Evolutionary conservation across 2,797 vertebrate genomes (phyloP), one percentile per base, ranked within the genome.

Genomic region (Graptemys geographica): DNA sequence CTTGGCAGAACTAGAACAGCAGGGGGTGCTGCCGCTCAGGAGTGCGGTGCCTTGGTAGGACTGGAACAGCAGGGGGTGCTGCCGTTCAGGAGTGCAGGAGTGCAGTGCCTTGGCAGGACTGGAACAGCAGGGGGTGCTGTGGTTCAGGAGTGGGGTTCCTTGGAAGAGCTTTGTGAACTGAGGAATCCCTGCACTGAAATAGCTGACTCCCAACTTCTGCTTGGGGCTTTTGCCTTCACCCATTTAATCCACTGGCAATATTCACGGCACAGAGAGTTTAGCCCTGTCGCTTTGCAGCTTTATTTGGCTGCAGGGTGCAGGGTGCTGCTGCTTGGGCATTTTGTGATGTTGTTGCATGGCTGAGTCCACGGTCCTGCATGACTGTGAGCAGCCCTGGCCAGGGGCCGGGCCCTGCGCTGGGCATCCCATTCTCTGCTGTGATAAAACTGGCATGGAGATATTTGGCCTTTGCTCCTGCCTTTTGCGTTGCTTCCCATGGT

Each of bases 191-290:
- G 65, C 65, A 19, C 33, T n/a, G n/a, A 37, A 69, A 21, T 69
- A 79, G 44, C 1, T 1, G 8, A 74, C 80, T 91, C 55, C 55
- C 59, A 28, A 8, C 28, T 90, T 86, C 65, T 93, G 87, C 74
- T 74, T 90, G n/a, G 72, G 6, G 11, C 23, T 25, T 76, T 49
- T 21, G 10, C 79, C 31, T 80, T 52, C 49, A 52, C 31, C 31
- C 51, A 11, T 47, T 76, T 15, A 44, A 28, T 51, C 28, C 82
- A 79, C 10, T 41, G 53, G 84, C 55, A 72, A 16, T 21, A 51
- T 19, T 12, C 0, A 0, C 55, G 28, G 27, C 0, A 53, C 25
- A 76, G 4, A 13, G 76, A 55, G 72, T 91, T 69, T 0, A 0
- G 2, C 83, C 47, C 47, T 7, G 6, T 41, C 51, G 5, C 8